These are phyloP conservation scores for Thaumatotibia leucotreta DNA, from an alignment of 1,140 invertebrate genomes.

Conservation along the genomic window DNA sequence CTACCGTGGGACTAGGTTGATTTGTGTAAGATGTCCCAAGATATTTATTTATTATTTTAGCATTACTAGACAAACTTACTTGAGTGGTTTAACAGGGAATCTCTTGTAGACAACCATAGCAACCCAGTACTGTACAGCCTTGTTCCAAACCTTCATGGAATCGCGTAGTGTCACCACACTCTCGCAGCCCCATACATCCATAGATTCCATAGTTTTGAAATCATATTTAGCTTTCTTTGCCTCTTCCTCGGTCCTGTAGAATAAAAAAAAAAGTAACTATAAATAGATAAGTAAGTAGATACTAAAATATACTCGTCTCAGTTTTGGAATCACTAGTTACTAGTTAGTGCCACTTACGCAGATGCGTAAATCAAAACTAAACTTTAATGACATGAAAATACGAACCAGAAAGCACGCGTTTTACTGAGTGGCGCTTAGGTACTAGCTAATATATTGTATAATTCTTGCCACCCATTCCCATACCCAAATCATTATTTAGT, in stretches of 20 bases:
- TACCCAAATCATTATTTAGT: no score
- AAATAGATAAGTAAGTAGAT: neutral
- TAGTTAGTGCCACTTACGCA: no score
- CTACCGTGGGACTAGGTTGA: no score
- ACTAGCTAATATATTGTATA: no score
- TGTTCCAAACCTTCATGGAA: slow-evolving; percentile 96
- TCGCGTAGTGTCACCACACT: slow-evolving; percentile 85
- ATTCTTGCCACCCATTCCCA: no score
- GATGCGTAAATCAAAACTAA: no score
- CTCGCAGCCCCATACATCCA: slow-evolving; percentile 88
- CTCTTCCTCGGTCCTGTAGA: slow-evolving; percentile 63
- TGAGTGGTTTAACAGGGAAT: slow-evolving; percentile 83
- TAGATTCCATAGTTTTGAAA: slow-evolving; percentile 90
- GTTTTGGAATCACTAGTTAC: no score
- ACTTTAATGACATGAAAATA: no score
- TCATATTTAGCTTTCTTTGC: slow-evolving; percentile 80
- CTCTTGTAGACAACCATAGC: slow-evolving; percentile 91
- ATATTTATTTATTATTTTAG: neutral
- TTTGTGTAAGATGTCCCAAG: no score
- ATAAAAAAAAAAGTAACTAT: neutral
- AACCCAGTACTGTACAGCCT: slow-evolving; percentile 97
- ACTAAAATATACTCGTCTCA: no score
- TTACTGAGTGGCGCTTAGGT: no score
- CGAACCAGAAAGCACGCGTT: no score
- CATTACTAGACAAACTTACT: slow-evolving; percentile 59